Evolutionary conservation across 2,888 invertebrate species (phyloP).

Genomic region (Calameuta pallipes): DNA sequence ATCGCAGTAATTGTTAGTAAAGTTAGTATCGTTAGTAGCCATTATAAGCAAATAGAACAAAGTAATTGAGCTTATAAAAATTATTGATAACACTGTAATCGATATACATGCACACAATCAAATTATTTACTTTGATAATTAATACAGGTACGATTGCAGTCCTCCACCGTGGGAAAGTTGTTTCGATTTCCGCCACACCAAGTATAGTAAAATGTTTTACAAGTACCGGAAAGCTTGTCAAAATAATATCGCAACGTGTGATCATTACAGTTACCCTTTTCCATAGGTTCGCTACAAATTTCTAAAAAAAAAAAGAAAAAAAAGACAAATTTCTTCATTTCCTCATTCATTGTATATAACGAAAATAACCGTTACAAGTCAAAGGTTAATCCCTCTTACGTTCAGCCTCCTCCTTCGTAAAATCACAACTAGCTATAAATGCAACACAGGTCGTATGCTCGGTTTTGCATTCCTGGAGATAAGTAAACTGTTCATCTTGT

Average conservation of each 20-base stretch:
- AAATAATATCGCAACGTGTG: constrained; percentile 69
- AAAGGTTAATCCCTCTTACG: constrained; percentile 35
- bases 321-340: not conserved
- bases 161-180: constrained; percentile 81
- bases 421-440: constrained; percentile 51
- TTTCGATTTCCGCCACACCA: constrained; percentile 92
- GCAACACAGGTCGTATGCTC: constrained; percentile 52
- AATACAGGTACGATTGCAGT: constrained; percentile 76
- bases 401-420: constrained; percentile 50
- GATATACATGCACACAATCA: not conserved
- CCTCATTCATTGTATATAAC: not conserved
- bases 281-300: constrained; percentile 56
- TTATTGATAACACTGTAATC: not conserved
- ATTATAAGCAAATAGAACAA: not conserved
- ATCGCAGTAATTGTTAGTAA: not conserved
- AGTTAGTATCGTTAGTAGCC: not conserved
- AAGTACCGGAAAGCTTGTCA: constrained; percentile 76
- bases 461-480: constrained; percentile 51
- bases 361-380: not conserved
- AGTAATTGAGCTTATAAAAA: not conserved
- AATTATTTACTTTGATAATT: constrained; percentile 66
- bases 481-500: constrained; percentile 36
- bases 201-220: constrained; percentile 86
- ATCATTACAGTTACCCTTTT: constrained; percentile 45
- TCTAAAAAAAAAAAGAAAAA: constrained; percentile 35